These are phyloP conservation scores for Halocynthia roretzi DNA, from an alignment of 23 tunicate species.

Conservation along the genomic window DNA sequence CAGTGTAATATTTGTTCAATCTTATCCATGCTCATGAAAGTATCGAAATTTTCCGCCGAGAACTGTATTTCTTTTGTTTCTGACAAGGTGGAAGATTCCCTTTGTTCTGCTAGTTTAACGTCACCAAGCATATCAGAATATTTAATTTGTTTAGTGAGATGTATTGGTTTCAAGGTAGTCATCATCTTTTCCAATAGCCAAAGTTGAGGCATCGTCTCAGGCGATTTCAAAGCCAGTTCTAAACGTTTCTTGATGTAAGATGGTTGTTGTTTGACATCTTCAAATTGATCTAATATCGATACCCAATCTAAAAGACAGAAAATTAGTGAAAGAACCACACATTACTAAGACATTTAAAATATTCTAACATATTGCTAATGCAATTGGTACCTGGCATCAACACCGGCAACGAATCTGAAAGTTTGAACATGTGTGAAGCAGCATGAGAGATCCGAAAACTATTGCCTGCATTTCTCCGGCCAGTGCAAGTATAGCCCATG, in stretches of 20 bases:
- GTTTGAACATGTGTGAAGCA: constrained; percentile 26
- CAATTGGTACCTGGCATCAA: constrained; percentile 12
- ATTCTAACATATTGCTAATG: neutral
- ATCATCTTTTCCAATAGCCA: neutral
- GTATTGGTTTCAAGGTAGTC: neutral
- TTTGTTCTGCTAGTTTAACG: no score
- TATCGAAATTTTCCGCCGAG: no score
- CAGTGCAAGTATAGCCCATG: constrained; percentile 26
- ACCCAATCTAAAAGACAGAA: constrained; percentile 12
- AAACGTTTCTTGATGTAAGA: neutral
- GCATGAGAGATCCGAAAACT: constrained; percentile 8
- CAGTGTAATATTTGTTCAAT: no score
- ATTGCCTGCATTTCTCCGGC: constrained; percentile 27
- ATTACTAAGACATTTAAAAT: no score
- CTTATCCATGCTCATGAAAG: no score
- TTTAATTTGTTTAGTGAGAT: neutral
- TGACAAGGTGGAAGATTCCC: no score
- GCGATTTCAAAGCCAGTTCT: neutral
- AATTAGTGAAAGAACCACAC: neutral
- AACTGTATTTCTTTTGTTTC: no score
- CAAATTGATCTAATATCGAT: no score
- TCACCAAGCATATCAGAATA: no score
- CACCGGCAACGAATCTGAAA: neutral
- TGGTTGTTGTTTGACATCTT: no score
- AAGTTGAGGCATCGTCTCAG: neutral